Conservation (phyloP, 2,888 invertebrate species). For the Clistopyga incitator region DNA sequence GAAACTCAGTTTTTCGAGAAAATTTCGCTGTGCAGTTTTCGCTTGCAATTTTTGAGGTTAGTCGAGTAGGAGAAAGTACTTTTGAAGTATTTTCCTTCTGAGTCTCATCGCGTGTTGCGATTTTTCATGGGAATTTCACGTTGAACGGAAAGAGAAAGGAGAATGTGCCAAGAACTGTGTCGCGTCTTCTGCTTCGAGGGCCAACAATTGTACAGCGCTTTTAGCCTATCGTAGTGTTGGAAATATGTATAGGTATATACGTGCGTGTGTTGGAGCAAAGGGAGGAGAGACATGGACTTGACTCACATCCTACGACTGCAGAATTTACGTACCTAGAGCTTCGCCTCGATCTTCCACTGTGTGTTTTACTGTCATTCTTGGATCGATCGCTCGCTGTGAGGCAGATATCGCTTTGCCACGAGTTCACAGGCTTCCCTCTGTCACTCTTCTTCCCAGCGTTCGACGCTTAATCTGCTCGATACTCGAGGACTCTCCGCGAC, state of each 20-base stretch:
- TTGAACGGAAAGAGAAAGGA: not conserved
- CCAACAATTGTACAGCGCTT: not conserved
- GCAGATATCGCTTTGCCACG: not conserved
- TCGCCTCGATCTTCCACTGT: not conserved
- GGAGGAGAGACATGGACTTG: slow-evolving; percentile 8
- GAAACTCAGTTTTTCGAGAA: not conserved
- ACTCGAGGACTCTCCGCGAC: not conserved
- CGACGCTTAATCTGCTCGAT: not conserved
- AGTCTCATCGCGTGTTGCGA: not conserved
- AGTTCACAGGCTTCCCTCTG: slow-evolving; percentile 16
- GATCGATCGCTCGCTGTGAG: slow-evolving; percentile 1
- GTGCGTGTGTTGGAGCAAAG: not conserved
- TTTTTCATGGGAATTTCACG: not conserved
- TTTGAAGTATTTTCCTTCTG: too few species aligned
- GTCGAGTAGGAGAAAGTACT: not conserved
- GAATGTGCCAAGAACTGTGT: not conserved
- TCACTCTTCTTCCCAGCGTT: not conserved
- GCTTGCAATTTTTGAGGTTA: not conserved
- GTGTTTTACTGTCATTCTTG: slow-evolving; percentile 1
- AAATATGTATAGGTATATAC: not conserved
- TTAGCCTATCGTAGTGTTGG: not conserved
- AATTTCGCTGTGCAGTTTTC: not conserved
- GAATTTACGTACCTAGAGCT: slow-evolving; percentile 28
- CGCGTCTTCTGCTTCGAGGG: not conserved
- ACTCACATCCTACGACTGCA: slow-evolving; percentile 8